Conservation (phyloP, 1,140 invertebrate genomes). For the Tetramorium simillimum region DNA sequence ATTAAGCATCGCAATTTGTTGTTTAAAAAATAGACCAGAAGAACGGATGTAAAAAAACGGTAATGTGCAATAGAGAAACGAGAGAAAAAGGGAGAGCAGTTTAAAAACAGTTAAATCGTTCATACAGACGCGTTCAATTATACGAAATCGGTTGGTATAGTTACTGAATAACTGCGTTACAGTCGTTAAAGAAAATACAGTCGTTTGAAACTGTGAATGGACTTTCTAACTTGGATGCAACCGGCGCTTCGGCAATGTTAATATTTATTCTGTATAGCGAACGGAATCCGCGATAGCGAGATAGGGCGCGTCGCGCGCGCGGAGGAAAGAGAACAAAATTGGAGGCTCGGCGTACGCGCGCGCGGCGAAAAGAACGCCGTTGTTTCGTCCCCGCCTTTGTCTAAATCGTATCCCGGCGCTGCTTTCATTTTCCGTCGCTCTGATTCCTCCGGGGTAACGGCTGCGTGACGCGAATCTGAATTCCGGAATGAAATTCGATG, state of each 20-base stretch:
- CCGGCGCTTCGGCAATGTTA: constrained; percentile 47
- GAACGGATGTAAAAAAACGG: neutral
- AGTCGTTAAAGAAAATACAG: constrained; percentile 55
- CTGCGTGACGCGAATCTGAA: constrained; percentile 68
- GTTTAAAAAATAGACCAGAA: constrained; percentile 20
- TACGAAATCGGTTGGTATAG: constrained; percentile 36
- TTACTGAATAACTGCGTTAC: constrained; percentile 24
- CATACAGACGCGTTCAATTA: neutral
- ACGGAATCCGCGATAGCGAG: constrained; percentile 31
- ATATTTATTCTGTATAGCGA: constrained; percentile 54
- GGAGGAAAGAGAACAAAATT: constrained; percentile 64
- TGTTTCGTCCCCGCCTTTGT: constrained; percentile 61
- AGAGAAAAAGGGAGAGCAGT: neutral
- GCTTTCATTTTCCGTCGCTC: constrained; percentile 63
- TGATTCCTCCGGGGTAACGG: constrained; percentile 69
- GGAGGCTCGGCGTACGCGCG: constrained; percentile 44
- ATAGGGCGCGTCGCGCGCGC: neutral
- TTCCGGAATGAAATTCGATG: constrained; percentile 53
- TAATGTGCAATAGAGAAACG: neutral
- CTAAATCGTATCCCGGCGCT: constrained; percentile 60
- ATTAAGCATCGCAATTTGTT: constrained; percentile 26
- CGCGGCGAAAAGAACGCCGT: constrained; percentile 32
- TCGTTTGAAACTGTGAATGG: constrained; percentile 38
- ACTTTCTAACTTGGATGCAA: constrained; percentile 51
- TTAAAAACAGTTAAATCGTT: constrained; percentile 23